Evolutionary conservation across 2,797 vertebrate species (phyloP).

Genomic region (Sternotherus odoratus): DNA sequence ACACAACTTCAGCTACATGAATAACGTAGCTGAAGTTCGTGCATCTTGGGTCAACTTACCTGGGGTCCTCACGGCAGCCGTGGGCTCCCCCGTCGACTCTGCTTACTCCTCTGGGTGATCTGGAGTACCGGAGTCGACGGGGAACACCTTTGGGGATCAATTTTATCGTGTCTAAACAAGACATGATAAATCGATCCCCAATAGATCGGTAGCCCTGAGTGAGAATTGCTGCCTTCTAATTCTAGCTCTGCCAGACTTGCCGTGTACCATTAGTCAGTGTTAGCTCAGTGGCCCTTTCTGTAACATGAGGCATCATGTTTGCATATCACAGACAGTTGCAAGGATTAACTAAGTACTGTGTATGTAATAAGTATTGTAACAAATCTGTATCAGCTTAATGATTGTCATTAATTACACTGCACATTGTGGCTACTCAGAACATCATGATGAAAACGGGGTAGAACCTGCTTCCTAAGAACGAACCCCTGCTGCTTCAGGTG

Average conservation of each 20-base stretch:
- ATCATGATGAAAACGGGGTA: neutral
- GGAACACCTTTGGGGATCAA: no score
- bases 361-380: neutral
- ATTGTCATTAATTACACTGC: neutral
- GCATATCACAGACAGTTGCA: neutral
- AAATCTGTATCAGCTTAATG: neutral
- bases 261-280: neutral
- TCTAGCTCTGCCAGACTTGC: neutral
- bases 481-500: neutral
- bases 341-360: neutral
- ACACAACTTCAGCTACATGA: no score
- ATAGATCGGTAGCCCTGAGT: no score
- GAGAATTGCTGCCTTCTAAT: neutral
- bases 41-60: no score
- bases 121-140: no score
- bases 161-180: no score
- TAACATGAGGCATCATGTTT: neutral
- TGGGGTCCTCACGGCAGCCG: no score
- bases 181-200: no score
- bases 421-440: neutral
- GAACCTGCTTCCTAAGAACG: neutral
- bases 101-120: no score
- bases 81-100: no score
- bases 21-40: no score
- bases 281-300: neutral